Base-by-base conservation (phyloP, 37 sponge, comb jelly and placozoan species). In the Geodia barretti region DNA sequence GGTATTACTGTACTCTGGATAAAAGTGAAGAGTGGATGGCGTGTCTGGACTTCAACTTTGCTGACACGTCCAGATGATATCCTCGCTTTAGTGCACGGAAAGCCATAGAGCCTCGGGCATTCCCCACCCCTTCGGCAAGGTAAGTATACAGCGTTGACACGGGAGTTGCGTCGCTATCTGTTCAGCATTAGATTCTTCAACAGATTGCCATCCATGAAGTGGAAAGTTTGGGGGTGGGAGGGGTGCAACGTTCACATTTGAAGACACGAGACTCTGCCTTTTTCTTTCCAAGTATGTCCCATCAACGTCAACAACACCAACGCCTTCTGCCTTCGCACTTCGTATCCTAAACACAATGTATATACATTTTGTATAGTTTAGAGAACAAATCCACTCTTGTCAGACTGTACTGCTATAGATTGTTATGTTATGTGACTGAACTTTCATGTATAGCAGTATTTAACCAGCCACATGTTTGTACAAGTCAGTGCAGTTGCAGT, bases 21-120 rank as follows among this genome's bases (percentile, higher is more conserved):
- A 34, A 75, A 68, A 31, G 76, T 68, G 61, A 68, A 84, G 9
- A 69, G 25, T 32, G 42, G 23, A 68, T 79, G 47, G 0, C 42
- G 80, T 3, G 42, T 8, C 1, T 79, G 38, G 5, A 68, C 25
- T 40, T 38, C 68, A 2, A 79, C 4, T 9, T 20, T 60, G 30
- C 41, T 34, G 0, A 79, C 21, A 61, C 70, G 80, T 36, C 70
- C 80, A 61, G 80, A 79, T 43, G 69, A 28, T 68, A 79, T 11
- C 80, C 80, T 20, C 70, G 47, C 39, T 40, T 68, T 1, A 79
- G 60, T 14, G 80, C 70, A 40, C 80, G 29, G 25, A 79, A 68
- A 28, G 78, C 36, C 67, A 65, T 30, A 23, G 67, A 65, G 25
- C 78, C 78, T n/a, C 41, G 30, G 65, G 20, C 78, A 1, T 78